A percentile compares a stretch with the other conserved stretches of the same genome.
Evolutionary conservation across 2,888 invertebrate species (phyloP).

Genomic region (Ceraclea dissimilis): DNA sequence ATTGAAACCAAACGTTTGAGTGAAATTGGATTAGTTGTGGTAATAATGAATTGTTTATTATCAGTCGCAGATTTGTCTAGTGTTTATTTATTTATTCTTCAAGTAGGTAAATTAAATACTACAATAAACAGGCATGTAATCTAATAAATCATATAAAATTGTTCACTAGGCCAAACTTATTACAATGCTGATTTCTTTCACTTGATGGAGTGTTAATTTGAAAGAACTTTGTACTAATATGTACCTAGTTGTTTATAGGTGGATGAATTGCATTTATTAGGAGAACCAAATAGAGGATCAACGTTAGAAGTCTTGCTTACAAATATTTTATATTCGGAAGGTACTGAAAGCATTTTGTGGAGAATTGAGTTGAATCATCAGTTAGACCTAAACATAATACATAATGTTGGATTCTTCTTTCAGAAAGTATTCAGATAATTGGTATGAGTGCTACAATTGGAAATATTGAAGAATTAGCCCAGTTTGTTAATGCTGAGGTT

Average conservation of each 20-base stretch:
- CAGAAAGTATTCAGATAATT: conserved; percentile 72
- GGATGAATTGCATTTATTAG: conserved; percentile 91
- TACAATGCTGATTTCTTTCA: too few species aligned
- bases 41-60: conserved; percentile 24
- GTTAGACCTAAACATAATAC: too few species aligned
- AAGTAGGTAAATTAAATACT: too few species aligned
- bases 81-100: too few species aligned
- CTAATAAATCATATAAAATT: too few species aligned
- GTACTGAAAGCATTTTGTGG: conserved; percentile 43
- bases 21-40: conserved; percentile 71
- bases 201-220: too few species aligned
- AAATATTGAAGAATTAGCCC: conserved; percentile 73
- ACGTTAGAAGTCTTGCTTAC: conserved; percentile 76
- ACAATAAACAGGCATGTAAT: too few species aligned
- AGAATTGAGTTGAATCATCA: too few species aligned
- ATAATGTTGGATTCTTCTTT: conserved; percentile 20
- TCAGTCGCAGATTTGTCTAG: too few species aligned
- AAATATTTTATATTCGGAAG: conserved; percentile 63
- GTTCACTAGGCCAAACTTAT: too few species aligned
- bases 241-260: conserved; percentile 38
- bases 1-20: conserved; percentile 67
- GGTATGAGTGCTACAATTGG: conserved; percentile 98
- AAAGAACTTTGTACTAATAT: too few species aligned
- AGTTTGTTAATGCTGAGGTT: conserved; percentile 73
- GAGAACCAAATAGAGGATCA: conserved; percentile 79